Evolutionary conservation across 2,113 vertebrate species (phyloP), one percentile per base, ranked within the genome.

Genomic region (Bufo bufo): DNA sequence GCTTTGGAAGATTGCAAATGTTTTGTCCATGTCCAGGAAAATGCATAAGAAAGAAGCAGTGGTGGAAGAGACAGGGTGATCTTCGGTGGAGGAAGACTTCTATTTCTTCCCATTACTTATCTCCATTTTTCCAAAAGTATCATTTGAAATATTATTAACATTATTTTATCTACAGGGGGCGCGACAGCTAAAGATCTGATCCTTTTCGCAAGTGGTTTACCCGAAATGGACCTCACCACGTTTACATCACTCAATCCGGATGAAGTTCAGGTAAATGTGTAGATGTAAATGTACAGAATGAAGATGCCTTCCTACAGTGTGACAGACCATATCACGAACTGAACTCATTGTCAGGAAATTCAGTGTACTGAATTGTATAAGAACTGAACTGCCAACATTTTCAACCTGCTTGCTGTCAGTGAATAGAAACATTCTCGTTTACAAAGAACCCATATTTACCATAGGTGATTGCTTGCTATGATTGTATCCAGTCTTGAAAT

Each of bases 181-280:
- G 85, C 90, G 16, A 66, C 14, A 33, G 4, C 77, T 77, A 9
- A 10, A 3, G 90, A 91, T 74, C 49, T 91, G 5, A 74, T 78
- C 11, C 6, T 49, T n/a, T 78, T 87, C 80, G 82, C 89, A 3
- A 58, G 19, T 9, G 19, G n/a, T 63, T 23, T 4, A 2, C 78
- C 86, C 47, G 85, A 87, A 58, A 91, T 90, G 90, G 87, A 85
- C 47, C 19, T 90, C 12, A n/a, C 23, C n/a, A 77, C 69, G 16
- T 91, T 91, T 83, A 78, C 56, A 78, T 6, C 2, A 43, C 89
- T 91, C 52, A 90, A 89, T 58, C 89, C 90, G 0, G 20, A 58
- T 56, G 89, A 83, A 85, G 78, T 89, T 8, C 50, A 78, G 85
- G 90, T 91, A 85, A 6, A 23, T 61, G 9, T 20, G 16, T 20